A percentile compares a stretch with the other conserved stretches of the same genome.
Conservation (phyloP, 2,797 vertebrate species). For the Meriones psammophilus region DNA sequence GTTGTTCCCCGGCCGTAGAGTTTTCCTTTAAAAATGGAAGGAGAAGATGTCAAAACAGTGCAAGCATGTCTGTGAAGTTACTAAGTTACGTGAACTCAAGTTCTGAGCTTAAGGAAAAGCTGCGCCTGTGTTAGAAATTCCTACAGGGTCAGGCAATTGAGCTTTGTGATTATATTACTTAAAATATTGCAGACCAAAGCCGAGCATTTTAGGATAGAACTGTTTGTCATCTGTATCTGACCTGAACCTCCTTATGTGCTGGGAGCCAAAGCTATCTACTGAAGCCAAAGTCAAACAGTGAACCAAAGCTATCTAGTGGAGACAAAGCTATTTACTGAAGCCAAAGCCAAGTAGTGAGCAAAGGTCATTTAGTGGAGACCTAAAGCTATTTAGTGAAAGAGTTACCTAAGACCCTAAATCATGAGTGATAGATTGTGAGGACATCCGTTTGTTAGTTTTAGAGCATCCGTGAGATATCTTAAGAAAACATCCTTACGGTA, state of each 20-base stretch:
- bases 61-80: neutral
- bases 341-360: too few relatives aligned
- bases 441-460: too few relatives aligned
- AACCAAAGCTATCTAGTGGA: too few relatives aligned
- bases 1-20: constrained; percentile 95
- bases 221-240: neutral
- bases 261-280: too few relatives aligned
- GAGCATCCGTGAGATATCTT: too few relatives aligned
- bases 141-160: neutral
- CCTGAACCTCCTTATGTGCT: neutral
- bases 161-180: neutral
- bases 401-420: too few relatives aligned
- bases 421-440: too few relatives aligned
- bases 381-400: too few relatives aligned
- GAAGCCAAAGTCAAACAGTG: too few relatives aligned
- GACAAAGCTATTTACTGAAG: too few relatives aligned
- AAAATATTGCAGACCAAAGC: neutral
- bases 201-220: neutral
- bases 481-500: too few relatives aligned
- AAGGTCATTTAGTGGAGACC: too few relatives aligned
- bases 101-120: neutral
- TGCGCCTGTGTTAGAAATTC: neutral
- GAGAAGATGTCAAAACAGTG: constrained; percentile 37
- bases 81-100: neutral
- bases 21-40: constrained; percentile 89